Evolutionary conservation across 2,113 vertebrate genomes (phyloP), one percentile per base, ranked within the genome.

Genomic region (Forbesichthys agassizii): DNA sequence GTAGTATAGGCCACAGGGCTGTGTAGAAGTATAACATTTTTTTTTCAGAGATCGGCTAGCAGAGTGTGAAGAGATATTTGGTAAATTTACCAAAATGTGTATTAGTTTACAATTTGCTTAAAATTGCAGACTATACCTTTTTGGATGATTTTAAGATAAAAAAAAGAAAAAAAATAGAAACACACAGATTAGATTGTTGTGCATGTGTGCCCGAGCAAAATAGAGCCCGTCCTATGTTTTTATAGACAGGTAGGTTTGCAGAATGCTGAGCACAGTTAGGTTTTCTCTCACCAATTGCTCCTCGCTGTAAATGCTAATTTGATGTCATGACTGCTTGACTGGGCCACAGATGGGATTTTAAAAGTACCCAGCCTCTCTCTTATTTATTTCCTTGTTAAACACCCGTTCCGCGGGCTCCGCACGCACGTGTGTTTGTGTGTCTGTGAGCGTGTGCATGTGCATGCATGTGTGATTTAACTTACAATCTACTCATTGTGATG

Each of bases 251-350:
- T 89, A 77, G 33, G 71, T 85, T 75, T 77, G 81, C 79, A 84
- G 84, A 89, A 90, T 74, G 64, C 74, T 81, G 82, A 85, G 80
- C 68, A 18, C 83, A 70, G 83, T 89, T 77, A 84, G 76, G 82
- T 84, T 83, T 88, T 84, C 82, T 85, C 82, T 81, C 33, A 46
- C 80, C 87, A 88, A 88, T 86, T 91, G 87, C 87, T 80, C 76
- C 70, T 84, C 59, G 61, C 73, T 71, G 61, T 87, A 88, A 91
- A 91, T 88, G 81, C 83, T 88, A 88, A 90, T 90, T 90, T 84
- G 74, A 85, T 84, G 81, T 89, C 81, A 89, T 85, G 86, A 87
- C 84, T 89, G 85, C 86, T 84, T 84, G 80, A 83, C 72, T 85
- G 74, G 78, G 78, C 78, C 82, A 78, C 84, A 88, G 85, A 89